Conservation (phyloP, 2,113 vertebrate species). For the Sigmodon hispidus region DNA sequence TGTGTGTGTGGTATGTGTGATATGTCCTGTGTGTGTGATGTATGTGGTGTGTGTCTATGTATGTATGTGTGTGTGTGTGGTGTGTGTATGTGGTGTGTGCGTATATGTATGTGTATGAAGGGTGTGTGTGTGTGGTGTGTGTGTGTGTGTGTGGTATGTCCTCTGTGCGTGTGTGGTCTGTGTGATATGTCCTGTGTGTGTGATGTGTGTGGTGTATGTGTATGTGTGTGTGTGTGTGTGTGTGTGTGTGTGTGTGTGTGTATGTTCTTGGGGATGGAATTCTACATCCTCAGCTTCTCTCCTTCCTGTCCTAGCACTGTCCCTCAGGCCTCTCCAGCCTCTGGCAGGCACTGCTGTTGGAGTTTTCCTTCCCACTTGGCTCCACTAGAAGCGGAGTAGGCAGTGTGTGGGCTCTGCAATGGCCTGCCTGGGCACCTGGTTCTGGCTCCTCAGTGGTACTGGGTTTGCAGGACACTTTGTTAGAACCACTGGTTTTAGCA, state of each 20-base stretch:
- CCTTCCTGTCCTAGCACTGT: background rate
- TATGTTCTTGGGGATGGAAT: background rate
- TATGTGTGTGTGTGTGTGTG: background rate
- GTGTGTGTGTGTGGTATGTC: too few species aligned
- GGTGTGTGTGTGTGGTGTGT: too few species aligned
- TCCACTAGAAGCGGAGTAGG: background rate
- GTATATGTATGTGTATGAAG: too few species aligned
- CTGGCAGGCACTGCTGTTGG: background rate
- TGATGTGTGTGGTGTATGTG: background rate
- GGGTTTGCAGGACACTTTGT: background rate
- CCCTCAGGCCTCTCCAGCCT: background rate
- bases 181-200: too few species aligned
- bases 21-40: too few species aligned
- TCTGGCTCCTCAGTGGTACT: background rate
- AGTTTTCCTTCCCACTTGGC: fast-evolving
- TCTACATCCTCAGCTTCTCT: background rate
- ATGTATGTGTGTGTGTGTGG: background rate
- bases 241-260: background rate
- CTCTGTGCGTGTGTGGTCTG: too few species aligned
- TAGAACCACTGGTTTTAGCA: background rate
- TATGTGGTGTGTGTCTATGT: background rate
- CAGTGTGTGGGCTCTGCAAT: background rate
- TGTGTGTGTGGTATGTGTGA: background rate
- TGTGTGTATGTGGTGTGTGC: too few species aligned
- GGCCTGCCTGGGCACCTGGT: background rate